These are phyloP conservation scores for Colius striatus DNA, from an alignment of 2,113 vertebrate species.

Conservation along the genomic window DNA sequence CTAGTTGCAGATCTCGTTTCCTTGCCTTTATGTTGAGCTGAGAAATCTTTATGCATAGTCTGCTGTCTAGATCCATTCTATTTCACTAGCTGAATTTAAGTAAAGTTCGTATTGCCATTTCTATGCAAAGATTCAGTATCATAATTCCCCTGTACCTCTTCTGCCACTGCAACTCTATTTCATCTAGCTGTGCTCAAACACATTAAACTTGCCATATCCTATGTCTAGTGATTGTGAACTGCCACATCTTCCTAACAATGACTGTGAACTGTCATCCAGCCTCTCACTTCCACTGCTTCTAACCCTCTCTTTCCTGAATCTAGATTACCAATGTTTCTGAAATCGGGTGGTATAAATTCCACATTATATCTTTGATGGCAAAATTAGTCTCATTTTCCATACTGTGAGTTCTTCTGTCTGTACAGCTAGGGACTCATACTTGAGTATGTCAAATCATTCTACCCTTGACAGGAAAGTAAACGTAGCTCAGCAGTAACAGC, in stretches of 20 bases:
- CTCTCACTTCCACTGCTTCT: background rate
- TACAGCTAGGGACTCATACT: background rate
- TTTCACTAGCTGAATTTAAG: background rate
- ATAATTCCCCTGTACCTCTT: background rate
- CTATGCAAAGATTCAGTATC: background rate
- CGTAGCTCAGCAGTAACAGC: background rate
- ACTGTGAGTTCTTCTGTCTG: background rate
- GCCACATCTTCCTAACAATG: rapidly evolving
- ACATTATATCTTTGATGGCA: background rate
- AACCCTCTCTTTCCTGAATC: background rate
- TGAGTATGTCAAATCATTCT: background rate
- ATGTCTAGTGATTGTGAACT: background rate
- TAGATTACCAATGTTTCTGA: background rate
- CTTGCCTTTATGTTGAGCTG: background rate
- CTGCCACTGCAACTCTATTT: background rate
- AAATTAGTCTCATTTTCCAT: background rate
- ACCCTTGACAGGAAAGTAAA: background rate
- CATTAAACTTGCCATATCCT: background rate
- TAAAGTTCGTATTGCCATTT: background rate
- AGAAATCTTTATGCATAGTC: background rate
- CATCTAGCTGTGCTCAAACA: background rate
- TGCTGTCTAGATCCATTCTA: background rate
- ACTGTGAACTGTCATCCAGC: background rate
- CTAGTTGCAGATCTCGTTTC: background rate
- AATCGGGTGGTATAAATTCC: background rate